These are phyloP conservation scores for Heteromyza rotundicornis DNA, from an alignment of 2,888 invertebrate genomes.

Conservation along the genomic window DNA sequence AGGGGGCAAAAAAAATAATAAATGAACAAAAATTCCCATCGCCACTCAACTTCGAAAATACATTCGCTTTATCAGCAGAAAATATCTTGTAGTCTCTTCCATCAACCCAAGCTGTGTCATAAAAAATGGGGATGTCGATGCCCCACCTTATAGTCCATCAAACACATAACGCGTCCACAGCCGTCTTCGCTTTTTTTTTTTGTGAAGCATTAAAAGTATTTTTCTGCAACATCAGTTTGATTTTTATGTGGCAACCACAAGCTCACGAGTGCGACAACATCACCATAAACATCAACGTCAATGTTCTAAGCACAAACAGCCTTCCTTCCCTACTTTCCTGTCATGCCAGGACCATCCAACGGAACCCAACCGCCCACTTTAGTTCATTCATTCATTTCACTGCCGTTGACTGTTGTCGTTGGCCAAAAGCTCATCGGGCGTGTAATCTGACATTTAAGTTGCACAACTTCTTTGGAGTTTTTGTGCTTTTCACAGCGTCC, in stretches of 20 bases:
- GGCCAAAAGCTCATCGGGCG: not conserved
- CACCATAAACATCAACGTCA: constrained; percentile 2
- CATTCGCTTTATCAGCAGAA: not conserved
- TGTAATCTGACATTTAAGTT: not conserved
- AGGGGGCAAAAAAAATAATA: not conserved
- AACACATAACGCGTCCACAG: not conserved
- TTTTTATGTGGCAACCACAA: constrained; percentile 1
- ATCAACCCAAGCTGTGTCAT: not conserved
- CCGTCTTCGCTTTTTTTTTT: not conserved
- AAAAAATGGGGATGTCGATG: too few species aligned
- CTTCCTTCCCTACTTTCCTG: too few species aligned
- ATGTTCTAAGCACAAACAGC: too few species aligned
- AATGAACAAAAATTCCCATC: not conserved
- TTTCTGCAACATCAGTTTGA: constrained; percentile 1
- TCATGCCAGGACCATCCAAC: not conserved
- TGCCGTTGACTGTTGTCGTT: not conserved
- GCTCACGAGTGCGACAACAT: not conserved
- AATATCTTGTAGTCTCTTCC: too few species aligned
- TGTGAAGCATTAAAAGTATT: not conserved
- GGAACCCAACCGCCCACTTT: not conserved
- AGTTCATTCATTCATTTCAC: not conserved
- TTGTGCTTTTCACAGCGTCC: not conserved
- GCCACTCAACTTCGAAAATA: not conserved
- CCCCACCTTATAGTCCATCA: not conserved
- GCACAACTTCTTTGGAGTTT: not conserved